These are phyloP conservation scores for Erpobdella octoculata DNA, from an alignment of 2,888 invertebrate genomes.

Conservation along the genomic window DNA sequence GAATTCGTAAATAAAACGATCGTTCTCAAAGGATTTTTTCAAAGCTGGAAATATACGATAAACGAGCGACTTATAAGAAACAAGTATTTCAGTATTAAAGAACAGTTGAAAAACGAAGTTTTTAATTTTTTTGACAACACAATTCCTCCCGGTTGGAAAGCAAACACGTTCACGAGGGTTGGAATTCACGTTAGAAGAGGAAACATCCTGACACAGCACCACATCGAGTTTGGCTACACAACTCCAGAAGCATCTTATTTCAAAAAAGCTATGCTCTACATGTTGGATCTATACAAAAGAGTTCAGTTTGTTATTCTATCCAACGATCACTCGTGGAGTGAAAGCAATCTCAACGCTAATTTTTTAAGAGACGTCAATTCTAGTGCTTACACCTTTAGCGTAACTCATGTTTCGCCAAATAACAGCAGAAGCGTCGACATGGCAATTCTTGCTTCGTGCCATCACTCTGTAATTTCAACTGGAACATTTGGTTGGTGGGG, in stretches of 20 bases:
- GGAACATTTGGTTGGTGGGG: conserved; percentile 54
- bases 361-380: conserved; percentile 30
- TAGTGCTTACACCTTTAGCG: not conserved
- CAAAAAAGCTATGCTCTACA: conserved; percentile 43
- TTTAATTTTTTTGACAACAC: conserved; percentile 34
- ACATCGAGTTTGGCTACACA: conserved; percentile 46
- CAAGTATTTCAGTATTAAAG: conserved; percentile 40
- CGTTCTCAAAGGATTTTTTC: conserved; percentile 40
- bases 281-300: conserved; percentile 37
- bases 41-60: conserved; percentile 44
- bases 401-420: not conserved
- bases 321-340: conserved; percentile 48
- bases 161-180: conserved; percentile 38
- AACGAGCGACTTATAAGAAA: conserved; percentile 38
- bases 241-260: conserved; percentile 48
- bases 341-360: conserved; percentile 36
- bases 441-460: conserved; percentile 38
- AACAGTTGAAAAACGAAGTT: conserved; percentile 35
- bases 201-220: conserved; percentile 47
- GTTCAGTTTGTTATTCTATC: conserved; percentile 50
- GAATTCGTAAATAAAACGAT: conserved; percentile 22
- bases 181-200: conserved; percentile 52
- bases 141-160: conserved; percentile 36
- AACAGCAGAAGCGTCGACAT: conserved; percentile 46
- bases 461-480: conserved; percentile 47